Evolutionary conservation across 2,888 invertebrate genomes (phyloP), one percentile per base, ranked within the genome.

Genomic region (Drosophila parthenogenetica): DNA sequence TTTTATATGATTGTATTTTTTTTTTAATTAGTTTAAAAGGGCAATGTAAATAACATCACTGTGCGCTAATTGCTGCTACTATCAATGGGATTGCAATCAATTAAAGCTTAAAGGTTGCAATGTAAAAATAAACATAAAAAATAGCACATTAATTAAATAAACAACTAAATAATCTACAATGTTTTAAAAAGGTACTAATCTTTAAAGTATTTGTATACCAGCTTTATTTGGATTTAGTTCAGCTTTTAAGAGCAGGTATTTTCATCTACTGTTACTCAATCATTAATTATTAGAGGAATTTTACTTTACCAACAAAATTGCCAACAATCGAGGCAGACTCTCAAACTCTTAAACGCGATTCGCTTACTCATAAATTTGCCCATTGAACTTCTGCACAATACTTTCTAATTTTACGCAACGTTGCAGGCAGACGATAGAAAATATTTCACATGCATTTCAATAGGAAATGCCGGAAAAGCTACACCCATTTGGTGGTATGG

Each of bases 401-500:
- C 75, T 79, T 87, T 89, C 81, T 84, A 89, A 87, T 85, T 88
- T 87, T 73, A 77, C 82, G 79, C 85, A 81, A 81, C 78, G 77
- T 72, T 84, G 75, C 76, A 69, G 53, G 45, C 60, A 64, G 54
- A 35, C 70, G 51, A 58, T 64, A 43, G 66, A 62, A 67, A 76
- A 79, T 75, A 66, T 77, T 69, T 64, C 66, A 69, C 73, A 73
- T 74, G 69, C 77, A 81, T 17, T 72, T 57, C 73, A 70, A 68
- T 70, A 66, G 57, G 46, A 57, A 65, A 55, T 43, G 54, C 39
- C 40, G 74, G 74, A 22, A 62, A 53, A 42, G 49, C 61, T 14
- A 22, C 14, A 16, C 25, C 14, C 32, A 16, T 60, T 35, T 29
- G 32, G 37, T 19, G 22, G 43, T 48, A 35, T 1, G 35, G 3